Evolutionary conservation across 2,113 vertebrate species (phyloP), one percentile per base, ranked within the genome.

Genomic region (Gavialis gangeticus): DNA sequence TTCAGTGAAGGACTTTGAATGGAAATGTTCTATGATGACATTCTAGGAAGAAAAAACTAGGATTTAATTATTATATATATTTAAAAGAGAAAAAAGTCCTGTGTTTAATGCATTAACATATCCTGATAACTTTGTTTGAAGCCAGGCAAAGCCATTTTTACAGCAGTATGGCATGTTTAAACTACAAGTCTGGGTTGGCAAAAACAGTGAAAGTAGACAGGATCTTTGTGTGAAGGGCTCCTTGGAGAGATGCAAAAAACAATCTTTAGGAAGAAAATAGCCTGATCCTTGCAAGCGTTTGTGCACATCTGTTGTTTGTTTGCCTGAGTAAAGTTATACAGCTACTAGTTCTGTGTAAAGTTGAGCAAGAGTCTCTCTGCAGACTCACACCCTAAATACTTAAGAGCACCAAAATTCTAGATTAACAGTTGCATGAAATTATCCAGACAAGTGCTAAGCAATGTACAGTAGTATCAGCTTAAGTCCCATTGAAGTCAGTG

Each of bases 21-120:
- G 0, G 84, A 78, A 10, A 46, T 10, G 6, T 54, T 56, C 19
- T 30, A 37, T 95, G 96, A 95, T 95, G 93, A 96, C 94, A 78
- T 10, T 73, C 13, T 60, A 89, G 85, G 85, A 79, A 95, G 91
- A 95, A 89, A 89, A 77, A 80, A 83, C 82, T 25, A 69, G 92
- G 94, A 73, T 73, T 46, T 25, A 73, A 46, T 62, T 11, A 22
- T 62, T 25, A 62, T 62, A 62, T 62, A 62, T 25, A 25, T 25
- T 11, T 25, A 62, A 62, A 22, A 62, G 25, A 62, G 25, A 24
- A 25, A 8, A 62, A 62, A 62, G 10, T 12, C 3, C 24, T 62
- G 60, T 62, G 60, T 19, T 62, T 62, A 62, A 46, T 62, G 60
- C 60, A 62, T 24, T 62, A 46, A 46, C 8, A 46, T 46, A 46